Evolutionary conservation across 2,113 vertebrate genomes (phyloP), one percentile per base, ranked within the genome.

Genomic region (Toxotes jaculatrix): DNA sequence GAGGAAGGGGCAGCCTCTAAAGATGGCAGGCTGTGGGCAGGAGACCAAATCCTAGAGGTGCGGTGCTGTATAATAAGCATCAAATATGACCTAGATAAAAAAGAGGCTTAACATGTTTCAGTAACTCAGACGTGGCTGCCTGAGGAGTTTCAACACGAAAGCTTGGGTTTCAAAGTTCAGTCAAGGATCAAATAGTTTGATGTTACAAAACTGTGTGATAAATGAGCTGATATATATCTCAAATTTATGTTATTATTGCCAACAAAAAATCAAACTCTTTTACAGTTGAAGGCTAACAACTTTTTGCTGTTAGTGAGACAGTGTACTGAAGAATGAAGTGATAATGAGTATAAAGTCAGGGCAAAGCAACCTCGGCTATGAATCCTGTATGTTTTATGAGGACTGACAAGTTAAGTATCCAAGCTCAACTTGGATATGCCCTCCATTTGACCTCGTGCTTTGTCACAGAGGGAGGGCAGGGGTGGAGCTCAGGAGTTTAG

Each of bases 21-120:
- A 95, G 98, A 99, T 76, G 98, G 98, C 68, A 93, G 98, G 42
- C 95, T 99, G 0, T 99, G 98, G 98, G 98, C 98, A 76, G 98
- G 98, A 43, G 98, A 99, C 93, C 98, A 99, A 91, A 98, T 99
- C 90, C 93, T 99, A 38, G 98, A 99, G 96, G 98, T 99, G 86
- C 3, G 36, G 63, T 68, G 36, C 10, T 2, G 45, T 56, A 56
- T 74, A 78, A 92, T 59, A 43, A 87, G 68, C 69, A 19, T 74
- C 56, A 57, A 56, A 21, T 32, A 67, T 61, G 74, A 74, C 63
- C 82, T 32, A 87, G 79, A 84, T 82, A 31, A 19, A 67, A 49
- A 40, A 59, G n/a, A 59, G 55, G 21, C 67, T 17, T 34, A 68
- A 34, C 19, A 43, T 42, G 4, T 65, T 86, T 79, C 0, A 45